Conservation (phyloP, 1,140 invertebrate species). For the Saccostrea cuccullata region DNA sequence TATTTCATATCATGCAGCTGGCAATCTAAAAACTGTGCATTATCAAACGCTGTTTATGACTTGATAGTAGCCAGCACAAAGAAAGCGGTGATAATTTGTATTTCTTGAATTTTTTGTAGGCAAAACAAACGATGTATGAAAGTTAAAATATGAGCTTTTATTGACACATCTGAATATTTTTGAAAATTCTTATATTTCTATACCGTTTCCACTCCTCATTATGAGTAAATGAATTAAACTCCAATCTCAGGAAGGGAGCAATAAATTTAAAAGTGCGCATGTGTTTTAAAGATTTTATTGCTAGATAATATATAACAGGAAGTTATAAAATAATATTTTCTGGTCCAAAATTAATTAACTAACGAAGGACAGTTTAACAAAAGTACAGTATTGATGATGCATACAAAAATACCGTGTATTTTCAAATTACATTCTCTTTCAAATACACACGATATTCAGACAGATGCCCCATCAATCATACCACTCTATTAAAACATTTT, state of each 20-base stretch:
- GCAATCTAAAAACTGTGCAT: not conserved
- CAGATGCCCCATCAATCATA: not conserved
- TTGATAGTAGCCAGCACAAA: not conserved
- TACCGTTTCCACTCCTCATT: not conserved
- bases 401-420: not conserved
- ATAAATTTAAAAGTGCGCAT: too few relatives aligned
- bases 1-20: constrained; percentile 28
- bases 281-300: too few relatives aligned
- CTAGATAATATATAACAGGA: too few relatives aligned
- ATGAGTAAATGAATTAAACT: too few relatives aligned
- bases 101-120: not conserved
- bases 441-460: not conserved
- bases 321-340: too few relatives aligned
- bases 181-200: not conserved
- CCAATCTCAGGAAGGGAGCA: too few relatives aligned
- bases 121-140: not conserved
- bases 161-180: not conserved
- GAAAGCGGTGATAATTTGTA: not conserved
- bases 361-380: too few relatives aligned
- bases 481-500: not conserved
- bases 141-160: not conserved
- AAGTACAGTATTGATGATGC: not conserved
- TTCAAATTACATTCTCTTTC: not conserved
- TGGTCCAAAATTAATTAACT: too few relatives aligned
- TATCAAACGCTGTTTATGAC: constrained; percentile 29